These are phyloP conservation scores for Caenorhabditis drosophilae DNA, from an alignment of 2,888 invertebrate species.

Conservation along the genomic window DNA sequence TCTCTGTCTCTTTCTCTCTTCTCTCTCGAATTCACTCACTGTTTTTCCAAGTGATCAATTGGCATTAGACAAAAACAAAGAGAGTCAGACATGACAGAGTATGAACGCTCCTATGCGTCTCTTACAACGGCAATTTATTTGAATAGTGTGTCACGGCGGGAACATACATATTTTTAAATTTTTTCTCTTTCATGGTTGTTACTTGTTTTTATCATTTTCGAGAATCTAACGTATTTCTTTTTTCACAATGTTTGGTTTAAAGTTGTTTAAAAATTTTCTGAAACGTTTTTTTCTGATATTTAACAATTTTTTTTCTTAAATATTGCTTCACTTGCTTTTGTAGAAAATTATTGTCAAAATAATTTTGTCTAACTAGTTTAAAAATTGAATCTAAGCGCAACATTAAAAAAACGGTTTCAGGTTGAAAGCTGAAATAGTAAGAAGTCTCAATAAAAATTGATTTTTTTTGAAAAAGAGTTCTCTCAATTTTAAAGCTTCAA, in stretches of 20 bases:
- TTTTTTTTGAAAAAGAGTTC: too few species aligned
- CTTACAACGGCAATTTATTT: constrained; percentile 9
- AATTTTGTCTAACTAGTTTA: too few species aligned
- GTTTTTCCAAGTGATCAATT: not conserved
- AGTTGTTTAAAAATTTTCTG: not conserved
- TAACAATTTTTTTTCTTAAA: not conserved
- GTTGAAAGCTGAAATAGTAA: too few species aligned
- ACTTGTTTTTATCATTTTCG: constrained; percentile 10
- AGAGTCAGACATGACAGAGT: too few species aligned
- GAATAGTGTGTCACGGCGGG: constrained; percentile 21
- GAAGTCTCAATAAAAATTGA: too few species aligned
- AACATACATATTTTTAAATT: constrained; percentile 31
- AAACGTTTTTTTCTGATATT: not conserved
- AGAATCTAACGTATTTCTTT: too few species aligned
- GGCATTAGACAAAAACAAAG: not conserved
- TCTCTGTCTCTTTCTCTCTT: not conserved
- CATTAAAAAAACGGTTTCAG: too few species aligned
- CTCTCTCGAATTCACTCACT: constrained; percentile 1
- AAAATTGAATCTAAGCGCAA: too few species aligned
- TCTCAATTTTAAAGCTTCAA: too few species aligned
- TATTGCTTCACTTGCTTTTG: not conserved
- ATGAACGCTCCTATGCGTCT: constrained; percentile 21
- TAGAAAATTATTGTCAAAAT: not conserved
- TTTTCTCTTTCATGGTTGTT: constrained; percentile 3
- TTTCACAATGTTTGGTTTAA: constrained; percentile 7